Evolutionary conservation across 2,113 vertebrate genomes (phyloP), one percentile per base, ranked within the genome.

Genomic region (Tonatia bakeri): DNA sequence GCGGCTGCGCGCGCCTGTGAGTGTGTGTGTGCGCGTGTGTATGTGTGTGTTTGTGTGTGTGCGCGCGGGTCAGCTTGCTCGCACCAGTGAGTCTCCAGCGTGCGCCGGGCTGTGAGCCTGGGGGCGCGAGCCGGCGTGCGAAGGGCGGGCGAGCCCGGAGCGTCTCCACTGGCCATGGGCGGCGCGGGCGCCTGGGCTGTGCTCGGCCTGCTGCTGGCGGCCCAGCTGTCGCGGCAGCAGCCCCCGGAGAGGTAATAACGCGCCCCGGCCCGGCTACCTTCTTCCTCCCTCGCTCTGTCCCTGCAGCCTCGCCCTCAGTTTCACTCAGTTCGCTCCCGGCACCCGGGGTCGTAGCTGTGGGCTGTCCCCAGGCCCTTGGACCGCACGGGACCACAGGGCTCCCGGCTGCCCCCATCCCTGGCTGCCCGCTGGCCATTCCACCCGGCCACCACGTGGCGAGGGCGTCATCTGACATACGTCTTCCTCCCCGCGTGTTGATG

Each of bases 231-330:
- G 72, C 98, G 95, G 84, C 98, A 98, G 94, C 97, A 98, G 73
- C 98, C 98, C 59, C 98, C 80, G 85, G 94, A 83, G 87, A 99
- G 99, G 99, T 99, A 98, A 98, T 99, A 98, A 98, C 9, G 94
- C 89, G 33, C 86, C 93, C 54, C 77, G 3, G 64, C 47, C 40
- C 75, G 38, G 43, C 91, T 26, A 87, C 81, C 16, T 80, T 0
- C 45, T 76, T 61, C 24, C 56, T 73, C 40, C 38, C 17, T 38
- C 31, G 69, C 19, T 33, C 31, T 4, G 11, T 8, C 54, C 31
- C 28, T 4, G 45, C 75, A 36, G 26, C 54, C 64, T 54, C 13
- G 40, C 43, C 24, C 7, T 10, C 36, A 0, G 75, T 61, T 50
- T 6, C 7, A 1, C 43, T 4, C 12, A 2, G 0, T 12, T 33